A percentile compares a stretch with the other conserved stretches of the same genome.
Evolutionary conservation across 2,888 invertebrate species (phyloP).

Genomic region (Diadegma fenestrale): DNA sequence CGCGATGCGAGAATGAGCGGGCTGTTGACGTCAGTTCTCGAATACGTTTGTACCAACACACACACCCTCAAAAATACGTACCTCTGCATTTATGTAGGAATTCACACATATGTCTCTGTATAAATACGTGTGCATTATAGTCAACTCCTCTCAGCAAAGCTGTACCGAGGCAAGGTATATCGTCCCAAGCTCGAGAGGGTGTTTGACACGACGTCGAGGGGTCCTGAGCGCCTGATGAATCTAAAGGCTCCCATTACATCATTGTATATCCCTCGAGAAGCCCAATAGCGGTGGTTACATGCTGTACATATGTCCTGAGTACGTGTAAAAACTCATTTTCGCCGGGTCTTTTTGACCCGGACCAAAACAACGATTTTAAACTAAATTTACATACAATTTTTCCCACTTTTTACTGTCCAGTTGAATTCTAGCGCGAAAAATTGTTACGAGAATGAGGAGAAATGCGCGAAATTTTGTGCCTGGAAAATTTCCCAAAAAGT

Average conservation of each 20-base stretch:
- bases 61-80: not conserved
- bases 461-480: not conserved
- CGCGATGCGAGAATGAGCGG: slow-evolving; percentile 32
- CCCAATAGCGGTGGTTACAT: slow-evolving; percentile 73
- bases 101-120: not conserved
- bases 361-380: not conserved
- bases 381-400: not conserved
- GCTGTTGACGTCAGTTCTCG: slow-evolving; percentile 48
- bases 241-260: slow-evolving; percentile 80
- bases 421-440: not conserved
- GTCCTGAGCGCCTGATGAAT: slow-evolving; percentile 72
- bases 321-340: slow-evolving; percentile 10
- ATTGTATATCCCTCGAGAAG: slow-evolving; percentile 76
- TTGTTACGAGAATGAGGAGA: not conserved
- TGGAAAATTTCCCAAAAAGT: not conserved
- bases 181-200: slow-evolving; percentile 53
- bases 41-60: not conserved
- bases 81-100: not conserved
- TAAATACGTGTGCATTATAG: slow-evolving; percentile 5
- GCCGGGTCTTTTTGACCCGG: not conserved
- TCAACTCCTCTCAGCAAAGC: slow-evolving; percentile 19
- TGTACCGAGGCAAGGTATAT: slow-evolving; percentile 25
- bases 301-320: slow-evolving; percentile 63
- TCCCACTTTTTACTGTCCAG: not conserved
- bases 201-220: slow-evolving; percentile 59